Conservation (phyloP, 64 coral and sea anemone genomes). For the Pachyseris speciosa region DNA sequence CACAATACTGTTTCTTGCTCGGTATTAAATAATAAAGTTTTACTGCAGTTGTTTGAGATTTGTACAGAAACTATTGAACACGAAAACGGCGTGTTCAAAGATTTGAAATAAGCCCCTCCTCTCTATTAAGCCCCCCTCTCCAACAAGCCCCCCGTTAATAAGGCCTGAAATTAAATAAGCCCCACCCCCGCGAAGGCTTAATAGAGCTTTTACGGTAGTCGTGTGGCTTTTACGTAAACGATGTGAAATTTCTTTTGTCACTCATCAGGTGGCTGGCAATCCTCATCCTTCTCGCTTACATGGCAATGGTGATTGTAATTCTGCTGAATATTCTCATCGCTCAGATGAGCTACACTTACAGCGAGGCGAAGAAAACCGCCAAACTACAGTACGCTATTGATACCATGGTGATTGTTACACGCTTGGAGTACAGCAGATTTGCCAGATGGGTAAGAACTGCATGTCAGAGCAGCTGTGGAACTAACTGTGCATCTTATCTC, state of each 20-base stretch:
- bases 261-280: constrained; percentile 65
- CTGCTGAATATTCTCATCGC: constrained; percentile 83
- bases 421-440: constrained; percentile 73
- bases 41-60: no score
- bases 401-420: constrained; percentile 70
- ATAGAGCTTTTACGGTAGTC: no score
- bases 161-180: no score
- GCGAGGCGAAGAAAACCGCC: constrained; percentile 72
- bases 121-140: no score
- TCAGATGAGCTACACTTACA: constrained; percentile 87
- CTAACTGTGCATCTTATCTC: no score
- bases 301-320: constrained; percentile 85
- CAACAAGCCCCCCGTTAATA: no score
- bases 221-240: neutral
- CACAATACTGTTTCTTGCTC: no score
- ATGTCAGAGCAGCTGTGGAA: neutral
- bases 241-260: neutral
- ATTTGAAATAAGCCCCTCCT: no score
- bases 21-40: no score
- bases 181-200: no score
- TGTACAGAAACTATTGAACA: no score
- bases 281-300: constrained; percentile 73
- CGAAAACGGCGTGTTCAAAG: no score
- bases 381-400: constrained; percentile 77
- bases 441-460: constrained; percentile 47